Conservation (phyloP, 2,797 vertebrate species). For the Cirrhinus molitorella region DNA sequence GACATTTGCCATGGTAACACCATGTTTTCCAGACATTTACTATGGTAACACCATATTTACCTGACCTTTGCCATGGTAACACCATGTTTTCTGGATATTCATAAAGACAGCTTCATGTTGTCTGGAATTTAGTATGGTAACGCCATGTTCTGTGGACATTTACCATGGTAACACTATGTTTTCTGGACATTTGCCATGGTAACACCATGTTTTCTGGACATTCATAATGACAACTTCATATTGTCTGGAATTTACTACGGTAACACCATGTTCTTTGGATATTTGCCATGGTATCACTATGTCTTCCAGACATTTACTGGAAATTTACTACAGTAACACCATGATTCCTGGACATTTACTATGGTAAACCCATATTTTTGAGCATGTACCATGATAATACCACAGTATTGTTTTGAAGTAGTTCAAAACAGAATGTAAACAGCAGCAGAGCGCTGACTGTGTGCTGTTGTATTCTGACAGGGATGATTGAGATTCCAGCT, state of each 20-base stretch:
- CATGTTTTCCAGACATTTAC: accelerated
- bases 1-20: background rate
- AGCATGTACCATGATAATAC: background rate
- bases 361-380: background rate
- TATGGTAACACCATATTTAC: background rate
- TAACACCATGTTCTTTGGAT: background rate
- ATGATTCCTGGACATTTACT: background rate
- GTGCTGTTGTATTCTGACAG: conserved; percentile 12
- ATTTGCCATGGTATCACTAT: background rate
- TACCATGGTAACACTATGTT: background rate
- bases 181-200: background rate
- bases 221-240: background rate
- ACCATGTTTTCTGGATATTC: accelerated
- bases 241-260: background rate
- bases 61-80: accelerated
- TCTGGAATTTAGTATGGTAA: accelerated
- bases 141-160: accelerated
- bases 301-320: accelerated
- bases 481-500: conserved; percentile 14
- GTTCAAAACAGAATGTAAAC: background rate
- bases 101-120: accelerated
- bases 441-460: background rate
- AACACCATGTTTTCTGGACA: accelerated
- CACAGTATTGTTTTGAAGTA: background rate
- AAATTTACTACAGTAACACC: accelerated